Evolutionary conservation across 1,140 invertebrate species (phyloP), one percentile per base, ranked within the genome.

Genomic region (Drosophila burlai): DNA sequence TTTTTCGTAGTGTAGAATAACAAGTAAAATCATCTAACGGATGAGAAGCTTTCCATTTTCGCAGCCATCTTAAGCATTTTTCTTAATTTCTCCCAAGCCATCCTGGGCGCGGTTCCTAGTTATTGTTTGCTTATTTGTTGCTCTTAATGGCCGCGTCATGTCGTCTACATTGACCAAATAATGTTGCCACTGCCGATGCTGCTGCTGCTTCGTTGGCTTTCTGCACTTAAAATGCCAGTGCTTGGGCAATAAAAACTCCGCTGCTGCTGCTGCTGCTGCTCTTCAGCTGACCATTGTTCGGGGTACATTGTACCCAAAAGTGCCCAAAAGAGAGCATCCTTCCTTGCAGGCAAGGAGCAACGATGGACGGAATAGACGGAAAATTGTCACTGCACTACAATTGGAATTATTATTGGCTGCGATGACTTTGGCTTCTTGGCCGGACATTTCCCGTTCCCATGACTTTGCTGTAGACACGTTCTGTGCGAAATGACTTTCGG

Each of bases 321-420:
- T 80, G 59, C 49, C 54, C 71, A 74, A 74, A 74, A 74, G 77
- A 43, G 78, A 62, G 60, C 78, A 83, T 79, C 76, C 76, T 75
- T 57, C 43, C 45, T 26, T 34, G 26, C 43, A 24, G 18, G n/a
- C 42, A 47, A 40, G 45, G 46, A 62, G 59, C 43, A 42, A 13
- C 18, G 34, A 64, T 38, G 21, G 21, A 26, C 38, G 16, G 45
- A 57, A 43, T 16, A 58, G 66, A 65, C 16, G 59, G 80, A 90
- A 82, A 90, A 90, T 90, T 90, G 85, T 90, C 85, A 90, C 86
- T 90, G 85, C 76, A 85, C 86, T 83, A 86, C 86, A 90, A 90
- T 90, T 90, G 86, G 83, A 90, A 90, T 90, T 90, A 90, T 90
- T 90, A 90, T 90, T 90, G 86, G 86, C 86, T 90, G 86, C 86